These are phyloP conservation scores for Halichoerus grypus DNA, from an alignment of 2,113 vertebrate genomes.

Conservation along the genomic window DNA sequence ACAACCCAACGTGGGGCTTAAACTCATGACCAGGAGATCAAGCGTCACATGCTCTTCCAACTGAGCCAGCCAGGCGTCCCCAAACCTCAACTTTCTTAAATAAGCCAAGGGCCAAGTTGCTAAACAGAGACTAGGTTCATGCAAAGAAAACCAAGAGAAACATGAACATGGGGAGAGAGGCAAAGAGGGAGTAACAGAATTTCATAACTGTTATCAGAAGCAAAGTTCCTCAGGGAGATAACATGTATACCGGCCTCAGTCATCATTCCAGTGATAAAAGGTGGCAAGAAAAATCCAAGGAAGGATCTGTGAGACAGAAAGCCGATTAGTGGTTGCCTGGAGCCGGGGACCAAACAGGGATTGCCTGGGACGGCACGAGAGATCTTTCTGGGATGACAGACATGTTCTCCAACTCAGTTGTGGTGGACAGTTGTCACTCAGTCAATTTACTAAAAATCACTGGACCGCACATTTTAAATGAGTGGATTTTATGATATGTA, in stretches of 20 bases:
- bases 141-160: conserved; percentile 51
- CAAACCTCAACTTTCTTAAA: neutral
- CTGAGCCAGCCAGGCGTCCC: neutral
- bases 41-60: neutral
- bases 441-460: neutral
- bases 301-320: neutral
- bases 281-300: neutral
- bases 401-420: neutral
- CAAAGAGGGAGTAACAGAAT: neutral
- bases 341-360: neutral
- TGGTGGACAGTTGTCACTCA: neutral
- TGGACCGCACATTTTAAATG: neutral
- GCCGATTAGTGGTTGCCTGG: conserved; percentile 17
- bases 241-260: neutral
- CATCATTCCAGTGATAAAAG: neutral
- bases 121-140: conserved; percentile 22
- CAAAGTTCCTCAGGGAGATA: neutral
- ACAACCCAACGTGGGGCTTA: neutral
- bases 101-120: conserved; percentile 18
- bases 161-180: neutral
- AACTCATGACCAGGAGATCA: neutral
- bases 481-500: neutral
- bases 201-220: neutral
- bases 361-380: neutral
- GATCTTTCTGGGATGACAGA: neutral